Percentiles rank a stretch among this genome's conserved stretches.
Evolutionary conservation across 2,888 invertebrate species (phyloP).

Genomic region (Lasioglossum morio): DNA sequence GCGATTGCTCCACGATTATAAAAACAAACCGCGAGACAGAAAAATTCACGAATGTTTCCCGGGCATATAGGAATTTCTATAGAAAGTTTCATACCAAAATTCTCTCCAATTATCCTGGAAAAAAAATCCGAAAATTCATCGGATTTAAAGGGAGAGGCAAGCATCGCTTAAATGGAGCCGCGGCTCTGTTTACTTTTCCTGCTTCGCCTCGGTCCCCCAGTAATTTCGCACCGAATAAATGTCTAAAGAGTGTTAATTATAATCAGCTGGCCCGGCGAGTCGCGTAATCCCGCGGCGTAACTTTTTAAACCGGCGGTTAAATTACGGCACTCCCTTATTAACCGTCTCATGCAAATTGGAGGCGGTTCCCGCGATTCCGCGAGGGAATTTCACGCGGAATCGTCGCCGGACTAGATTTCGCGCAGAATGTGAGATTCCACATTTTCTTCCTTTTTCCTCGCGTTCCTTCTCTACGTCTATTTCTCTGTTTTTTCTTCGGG

Average conservation of each 20-base stretch:
- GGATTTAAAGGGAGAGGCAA: not conserved
- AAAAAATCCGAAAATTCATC: not conserved
- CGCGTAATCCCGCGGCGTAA: conserved; percentile 37
- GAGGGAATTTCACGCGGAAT: conserved; percentile 28
- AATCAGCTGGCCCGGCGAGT: conserved; percentile 6
- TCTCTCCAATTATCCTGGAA: not conserved
- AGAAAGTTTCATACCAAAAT: not conserved
- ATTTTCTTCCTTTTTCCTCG: not conserved
- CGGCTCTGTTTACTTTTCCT: not conserved
- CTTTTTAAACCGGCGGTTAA: conserved; percentile 63
- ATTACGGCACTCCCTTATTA: conserved; percentile 62
- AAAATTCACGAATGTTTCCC: not conserved
- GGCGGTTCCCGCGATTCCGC: conserved; percentile 10
- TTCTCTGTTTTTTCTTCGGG: conserved; percentile 1
- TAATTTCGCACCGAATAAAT: conserved; percentile 13
- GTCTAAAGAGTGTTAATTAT: conserved; percentile 15
- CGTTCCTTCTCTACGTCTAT: not conserved
- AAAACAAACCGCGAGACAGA: not conserved
- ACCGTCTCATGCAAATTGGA: conserved; percentile 60
- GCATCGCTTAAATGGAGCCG: not conserved
- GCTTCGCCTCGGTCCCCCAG: not conserved
- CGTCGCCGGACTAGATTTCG: conserved; percentile 25
- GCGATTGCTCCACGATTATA: not conserved
- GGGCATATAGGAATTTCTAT: not conserved
- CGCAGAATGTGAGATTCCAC: conserved; percentile 44